Conservation (phyloP, 2,888 invertebrate species). For the Serripes groenlandicus region DNA sequence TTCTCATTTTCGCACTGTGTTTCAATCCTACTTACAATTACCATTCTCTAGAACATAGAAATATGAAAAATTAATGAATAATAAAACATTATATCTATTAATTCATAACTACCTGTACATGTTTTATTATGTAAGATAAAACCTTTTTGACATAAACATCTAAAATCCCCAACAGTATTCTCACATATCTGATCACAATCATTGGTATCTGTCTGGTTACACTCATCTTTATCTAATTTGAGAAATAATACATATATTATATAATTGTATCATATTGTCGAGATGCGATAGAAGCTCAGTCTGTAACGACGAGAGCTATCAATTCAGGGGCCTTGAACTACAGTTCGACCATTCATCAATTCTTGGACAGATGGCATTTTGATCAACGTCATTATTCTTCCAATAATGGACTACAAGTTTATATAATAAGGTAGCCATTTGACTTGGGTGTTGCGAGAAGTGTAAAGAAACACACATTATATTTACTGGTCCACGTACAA, state of each 20-base stretch:
- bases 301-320: neutral
- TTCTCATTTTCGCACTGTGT: too few species aligned
- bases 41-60: too few species aligned
- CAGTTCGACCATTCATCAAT: neutral
- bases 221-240: slow-evolving; percentile 13
- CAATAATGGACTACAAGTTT: neutral
- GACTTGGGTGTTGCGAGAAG: too few species aligned
- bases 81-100: too few species aligned
- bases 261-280: too few species aligned
- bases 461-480: too few species aligned
- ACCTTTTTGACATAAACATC: slow-evolving; percentile 15
- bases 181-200: slow-evolving; percentile 23
- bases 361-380: neutral
- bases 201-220: neutral
- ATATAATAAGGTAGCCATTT: too few species aligned
- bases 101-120: slow-evolving; percentile 13
- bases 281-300: too few species aligned
- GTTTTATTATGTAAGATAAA: slow-evolving; percentile 15
- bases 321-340: neutral
- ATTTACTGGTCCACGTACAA: too few species aligned
- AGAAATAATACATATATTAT: neutral
- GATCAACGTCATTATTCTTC: neutral
- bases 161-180: slow-evolving; percentile 16
- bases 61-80: too few species aligned
- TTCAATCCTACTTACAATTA: too few species aligned